Conservation (phyloP, 2,888 invertebrate species). For the Catocala fraxini region DNA sequence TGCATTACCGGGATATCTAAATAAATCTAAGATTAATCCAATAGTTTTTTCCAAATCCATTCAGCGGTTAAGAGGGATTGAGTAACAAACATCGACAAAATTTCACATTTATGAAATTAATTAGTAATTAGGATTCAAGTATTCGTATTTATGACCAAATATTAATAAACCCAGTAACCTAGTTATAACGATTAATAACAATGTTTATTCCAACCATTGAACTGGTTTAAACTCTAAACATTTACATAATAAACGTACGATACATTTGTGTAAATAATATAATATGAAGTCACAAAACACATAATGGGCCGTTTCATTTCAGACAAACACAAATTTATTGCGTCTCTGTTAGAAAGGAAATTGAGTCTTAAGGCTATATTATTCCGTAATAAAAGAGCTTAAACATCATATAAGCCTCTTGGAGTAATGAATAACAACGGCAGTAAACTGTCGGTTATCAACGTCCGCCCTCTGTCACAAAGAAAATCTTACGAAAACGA, state of each 20-base stretch:
- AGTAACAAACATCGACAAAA: no score
- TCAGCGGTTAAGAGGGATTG: no score
- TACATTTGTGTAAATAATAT: not conserved
- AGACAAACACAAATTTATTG: constrained; percentile 25
- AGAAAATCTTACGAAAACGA: constrained; percentile 23
- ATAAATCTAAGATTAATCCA: no score
- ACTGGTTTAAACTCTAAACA: no score
- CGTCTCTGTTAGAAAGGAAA: constrained; percentile 22
- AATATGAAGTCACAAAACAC: constrained; percentile 11
- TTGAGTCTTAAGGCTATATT: constrained; percentile 22
- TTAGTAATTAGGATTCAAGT: no score
- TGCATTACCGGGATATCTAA: no score
- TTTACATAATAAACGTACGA: not conserved
- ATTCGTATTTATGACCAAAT: no score
- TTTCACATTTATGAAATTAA: no score
- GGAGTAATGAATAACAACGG: constrained; percentile 39
- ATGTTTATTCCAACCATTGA: no score
- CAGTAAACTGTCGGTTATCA: constrained; percentile 27
- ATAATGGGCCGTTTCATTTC: constrained; percentile 6
- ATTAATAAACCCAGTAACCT: no score
- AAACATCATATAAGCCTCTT: constrained; percentile 36
- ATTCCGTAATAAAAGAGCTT: constrained; percentile 40
- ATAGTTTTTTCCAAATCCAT: no score
- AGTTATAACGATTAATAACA: no score
- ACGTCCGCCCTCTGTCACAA: constrained; percentile 15